These are phyloP conservation scores for Xiphydria camelus DNA, from an alignment of 2,888 invertebrate genomes.

Conservation along the genomic window DNA sequence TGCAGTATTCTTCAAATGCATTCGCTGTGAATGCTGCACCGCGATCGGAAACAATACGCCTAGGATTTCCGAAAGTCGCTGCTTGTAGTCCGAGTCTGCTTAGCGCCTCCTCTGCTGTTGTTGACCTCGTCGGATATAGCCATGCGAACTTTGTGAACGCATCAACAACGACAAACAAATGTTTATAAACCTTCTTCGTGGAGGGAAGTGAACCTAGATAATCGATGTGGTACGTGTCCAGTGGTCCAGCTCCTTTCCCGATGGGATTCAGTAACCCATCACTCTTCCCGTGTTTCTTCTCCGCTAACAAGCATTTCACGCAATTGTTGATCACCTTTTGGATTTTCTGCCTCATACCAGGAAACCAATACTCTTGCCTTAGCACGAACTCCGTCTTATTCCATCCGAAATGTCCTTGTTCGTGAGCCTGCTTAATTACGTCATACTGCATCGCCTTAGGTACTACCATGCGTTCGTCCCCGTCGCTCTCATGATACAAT, in stretches of 20 bases:
- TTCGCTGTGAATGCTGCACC: constrained; percentile 7
- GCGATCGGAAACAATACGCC: background rate
- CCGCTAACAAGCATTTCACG: background rate
- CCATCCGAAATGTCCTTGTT: constrained; percentile 7
- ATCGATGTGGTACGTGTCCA: constrained; percentile 19
- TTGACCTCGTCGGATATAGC: constrained; percentile 7
- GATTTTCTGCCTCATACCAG: background rate
- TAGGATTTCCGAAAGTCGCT: constrained; percentile 5
- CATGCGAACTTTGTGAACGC: constrained; percentile 16
- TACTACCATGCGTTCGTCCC: background rate
- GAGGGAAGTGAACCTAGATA: constrained; percentile 19
- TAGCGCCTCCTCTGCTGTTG: constrained; percentile 10
- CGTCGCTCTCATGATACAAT: too few species aligned
- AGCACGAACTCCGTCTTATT: background rate
- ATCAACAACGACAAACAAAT: constrained; percentile 18
- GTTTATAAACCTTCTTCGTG: constrained; percentile 13
- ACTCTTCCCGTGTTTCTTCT: background rate
- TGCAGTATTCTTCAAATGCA: constrained; percentile 2
- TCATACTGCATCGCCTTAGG: constrained; percentile 7
- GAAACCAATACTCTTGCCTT: background rate
- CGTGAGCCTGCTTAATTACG: constrained; percentile 7
- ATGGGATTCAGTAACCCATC: constrained; percentile 12
- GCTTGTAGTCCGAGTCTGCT: constrained; percentile 9
- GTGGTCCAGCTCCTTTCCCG: constrained; percentile 12
- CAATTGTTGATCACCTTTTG: background rate